A percentile compares a stretch with the other conserved stretches of the same genome.
phyloP scores from a whole-genome alignment of 2,113 vertebrate species.

The Oncorhynchus keta region DNA sequence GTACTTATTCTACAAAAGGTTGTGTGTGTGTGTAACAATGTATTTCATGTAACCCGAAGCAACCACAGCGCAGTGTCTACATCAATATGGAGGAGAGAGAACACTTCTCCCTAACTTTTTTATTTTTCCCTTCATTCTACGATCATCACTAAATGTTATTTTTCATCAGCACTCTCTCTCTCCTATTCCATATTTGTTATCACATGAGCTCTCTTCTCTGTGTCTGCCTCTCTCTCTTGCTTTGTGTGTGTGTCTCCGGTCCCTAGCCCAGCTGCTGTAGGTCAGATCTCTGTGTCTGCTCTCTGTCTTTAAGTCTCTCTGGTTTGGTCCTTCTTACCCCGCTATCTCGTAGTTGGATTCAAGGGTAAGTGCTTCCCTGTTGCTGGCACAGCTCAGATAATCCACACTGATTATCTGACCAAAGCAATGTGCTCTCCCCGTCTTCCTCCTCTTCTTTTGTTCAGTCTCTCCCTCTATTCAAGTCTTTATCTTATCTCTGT shows the following conservation, averaged over 20 bases:
- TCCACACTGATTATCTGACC: constrained; percentile 88
- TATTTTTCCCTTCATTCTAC: too few species aligned
- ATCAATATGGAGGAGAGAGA: too few species aligned
- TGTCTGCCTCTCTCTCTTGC: constrained; percentile 30
- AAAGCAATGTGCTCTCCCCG: constrained; percentile 85
- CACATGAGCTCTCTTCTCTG: constrained; percentile 35
- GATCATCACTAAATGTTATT: too few species aligned
- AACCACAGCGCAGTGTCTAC: too few species aligned
- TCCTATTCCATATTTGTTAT: too few species aligned
- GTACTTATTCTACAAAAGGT: neutral
- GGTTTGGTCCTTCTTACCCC: constrained; percentile 95
- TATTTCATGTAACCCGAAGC: neutral
- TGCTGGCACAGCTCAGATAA: constrained; percentile 92
- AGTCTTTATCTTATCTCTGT: constrained; percentile 65
- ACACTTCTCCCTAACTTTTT: too few species aligned
- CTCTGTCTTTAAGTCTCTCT: constrained; percentile 94
- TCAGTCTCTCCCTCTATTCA: constrained; percentile 70
- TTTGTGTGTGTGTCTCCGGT: constrained; percentile 22
- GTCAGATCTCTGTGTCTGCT: constrained; percentile 87
- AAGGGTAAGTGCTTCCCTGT: constrained; percentile 94
- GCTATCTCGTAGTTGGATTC: constrained; percentile 92
- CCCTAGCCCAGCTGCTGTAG: constrained; percentile 20
- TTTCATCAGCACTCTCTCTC: too few species aligned
- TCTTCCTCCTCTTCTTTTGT: constrained; percentile 67
- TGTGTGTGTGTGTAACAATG: neutral